Base-by-base conservation (phyloP, 2,888 invertebrate species). In the Sminthurinus aureus region DNA sequence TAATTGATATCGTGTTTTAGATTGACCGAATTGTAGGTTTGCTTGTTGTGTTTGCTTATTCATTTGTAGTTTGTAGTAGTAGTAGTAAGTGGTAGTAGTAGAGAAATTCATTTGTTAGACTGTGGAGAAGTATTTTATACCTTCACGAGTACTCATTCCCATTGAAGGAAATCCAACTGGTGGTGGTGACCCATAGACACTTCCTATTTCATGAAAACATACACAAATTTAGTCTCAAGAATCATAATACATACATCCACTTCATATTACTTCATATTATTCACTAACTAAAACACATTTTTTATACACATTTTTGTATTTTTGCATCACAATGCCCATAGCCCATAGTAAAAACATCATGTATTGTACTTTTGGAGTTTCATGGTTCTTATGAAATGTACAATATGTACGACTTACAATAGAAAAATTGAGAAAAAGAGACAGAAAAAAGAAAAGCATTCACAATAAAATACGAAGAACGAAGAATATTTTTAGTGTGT, bases 101-200 rank as follows among this genome's bases (percentile, higher is more conserved):
- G 38, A 38, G 38, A 38, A 38, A 38, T 38, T 38, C 38, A 38
- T 69, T 69, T 69, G 69, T 69, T 69, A 69, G 69, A 69, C 22
- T 69, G 69, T 75, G 26, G 82, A 77, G 69, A 82, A 82, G 71
- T 78, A 82, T 82, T 82, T 67, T 77, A 82, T 82, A 82, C 82
- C 82, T 82, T 82, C 82, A 71, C 82, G 77, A 69, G 77, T 58
- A 77, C 78, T 78, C 82, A 82, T 78, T 26, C 82, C 82, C 82
- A 82, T 82, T 66, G 77, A 77, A 22, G 71, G 81, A 51, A 82
- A 77, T 82, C 82, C 82, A 20, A 78, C 51, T 24, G 82, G 82
- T 51, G 82, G 82, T 82, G 82, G 82, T 52, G 82, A 82, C 52
- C 82, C 82, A 71, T 82, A 82, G 51, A 82, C 82, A 76, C 78